Conservation (phyloP, 2,888 invertebrate species). For the Ellobium chinense region DNA sequence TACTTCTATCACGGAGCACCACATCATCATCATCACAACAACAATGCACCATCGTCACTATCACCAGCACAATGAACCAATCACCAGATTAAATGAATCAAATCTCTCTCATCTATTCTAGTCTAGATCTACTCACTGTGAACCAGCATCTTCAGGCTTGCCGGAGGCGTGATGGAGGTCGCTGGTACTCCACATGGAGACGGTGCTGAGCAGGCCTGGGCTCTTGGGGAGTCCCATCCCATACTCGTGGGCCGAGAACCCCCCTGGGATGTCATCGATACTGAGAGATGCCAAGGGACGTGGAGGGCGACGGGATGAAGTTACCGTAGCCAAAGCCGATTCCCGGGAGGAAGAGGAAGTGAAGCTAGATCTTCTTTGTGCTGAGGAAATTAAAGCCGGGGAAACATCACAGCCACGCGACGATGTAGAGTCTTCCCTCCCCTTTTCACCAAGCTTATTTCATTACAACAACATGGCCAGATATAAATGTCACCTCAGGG, state of each 20-base stretch:
- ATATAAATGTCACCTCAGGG: too few relatives aligned
- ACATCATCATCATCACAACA: too few relatives aligned
- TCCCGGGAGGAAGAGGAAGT: conserved; percentile 48
- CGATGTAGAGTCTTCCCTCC: too few relatives aligned
- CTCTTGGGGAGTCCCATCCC: conserved; percentile 55
- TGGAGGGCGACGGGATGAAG: conserved; percentile 19
- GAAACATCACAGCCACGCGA: too few relatives aligned
- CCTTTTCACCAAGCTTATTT: too few relatives aligned
- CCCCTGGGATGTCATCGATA: conserved; percentile 53
- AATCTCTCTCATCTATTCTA: too few relatives aligned
- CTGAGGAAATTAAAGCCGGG: conserved; percentile 47
- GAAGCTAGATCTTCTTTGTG: conserved; percentile 51
- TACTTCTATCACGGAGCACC: too few relatives aligned
- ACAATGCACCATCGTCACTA: neutral
- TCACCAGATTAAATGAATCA: too few relatives aligned
- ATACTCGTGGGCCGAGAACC: neutral
- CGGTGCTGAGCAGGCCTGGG: conserved; percentile 66
- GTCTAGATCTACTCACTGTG: conserved; percentile 50
- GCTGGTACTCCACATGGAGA: conserved; percentile 65
- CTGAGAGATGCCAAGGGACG: conserved; percentile 51
- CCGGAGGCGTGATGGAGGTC: conserved; percentile 44
- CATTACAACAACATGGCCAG: too few relatives aligned
- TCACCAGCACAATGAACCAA: neutral
- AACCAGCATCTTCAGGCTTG: conserved; percentile 45
- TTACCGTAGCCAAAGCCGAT: neutral